Evolutionary conservation across 2,113 vertebrate species (phyloP).

Genomic region (Cranoglanis bouderius): DNA sequence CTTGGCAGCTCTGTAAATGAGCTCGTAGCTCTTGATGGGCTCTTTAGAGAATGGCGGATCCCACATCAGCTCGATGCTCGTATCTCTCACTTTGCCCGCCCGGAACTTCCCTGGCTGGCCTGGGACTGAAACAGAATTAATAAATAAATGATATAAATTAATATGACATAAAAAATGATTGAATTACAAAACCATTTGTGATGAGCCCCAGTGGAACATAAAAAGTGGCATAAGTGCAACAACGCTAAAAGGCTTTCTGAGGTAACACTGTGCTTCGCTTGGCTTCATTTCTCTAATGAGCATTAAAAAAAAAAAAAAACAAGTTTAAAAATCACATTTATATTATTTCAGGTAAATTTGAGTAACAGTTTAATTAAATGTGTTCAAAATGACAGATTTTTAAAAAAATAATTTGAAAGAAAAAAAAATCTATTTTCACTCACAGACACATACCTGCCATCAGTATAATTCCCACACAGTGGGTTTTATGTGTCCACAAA

Average conservation of each 20-base stretch:
- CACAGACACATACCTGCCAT: not conserved
- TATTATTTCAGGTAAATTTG: not conserved
- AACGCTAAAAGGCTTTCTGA: not conserved
- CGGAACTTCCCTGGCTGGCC: conserved; percentile 94
- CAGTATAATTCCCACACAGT: not conserved
- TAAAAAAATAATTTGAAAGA: not conserved
- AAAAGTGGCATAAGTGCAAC: not conserved
- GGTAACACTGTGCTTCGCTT: too few relatives aligned
- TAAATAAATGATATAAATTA: conserved; percentile 21
- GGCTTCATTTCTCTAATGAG: not conserved
- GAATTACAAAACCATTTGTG: conserved; percentile 8
- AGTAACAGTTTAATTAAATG: not conserved
- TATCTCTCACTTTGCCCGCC: conserved; percentile 88
- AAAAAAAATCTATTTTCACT: not conserved
- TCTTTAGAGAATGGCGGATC: conserved; percentile 88
- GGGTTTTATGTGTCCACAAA: conserved; percentile 13
- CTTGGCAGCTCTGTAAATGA: conserved; percentile 87
- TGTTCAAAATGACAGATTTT: not conserved
- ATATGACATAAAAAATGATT: conserved; percentile 1
- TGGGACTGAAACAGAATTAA: conserved; percentile 76
- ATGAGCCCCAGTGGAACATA: not conserved
- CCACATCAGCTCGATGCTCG: conserved; percentile 88
- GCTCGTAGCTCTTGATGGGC: conserved; percentile 90
- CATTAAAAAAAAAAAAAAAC: not conserved
- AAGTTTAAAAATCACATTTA: not conserved